These are phyloP conservation scores for Luperina nickerlii DNA, from an alignment of 2,888 invertebrate genomes.

Conservation along the genomic window DNA sequence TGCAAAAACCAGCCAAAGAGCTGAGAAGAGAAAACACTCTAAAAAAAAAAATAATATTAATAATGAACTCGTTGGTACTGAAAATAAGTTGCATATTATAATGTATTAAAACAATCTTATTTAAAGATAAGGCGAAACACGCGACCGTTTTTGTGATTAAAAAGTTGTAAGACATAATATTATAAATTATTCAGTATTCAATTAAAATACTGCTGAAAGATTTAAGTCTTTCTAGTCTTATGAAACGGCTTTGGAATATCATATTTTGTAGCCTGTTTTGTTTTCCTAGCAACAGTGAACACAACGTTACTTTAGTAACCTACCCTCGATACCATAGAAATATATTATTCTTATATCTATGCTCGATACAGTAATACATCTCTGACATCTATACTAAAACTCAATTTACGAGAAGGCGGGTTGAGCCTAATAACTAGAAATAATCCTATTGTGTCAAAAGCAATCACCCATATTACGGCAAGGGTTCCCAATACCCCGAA, in stretches of 20 bases:
- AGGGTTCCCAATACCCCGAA: constrained; percentile 16
- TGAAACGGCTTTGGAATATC: neutral
- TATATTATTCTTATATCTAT: neutral
- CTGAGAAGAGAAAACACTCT: too few species aligned
- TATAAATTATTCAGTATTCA: constrained; percentile 12
- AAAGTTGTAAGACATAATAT: neutral
- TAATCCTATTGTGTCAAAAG: constrained; percentile 40
- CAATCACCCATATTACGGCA: constrained; percentile 27
- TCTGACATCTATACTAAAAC: constrained; percentile 1
- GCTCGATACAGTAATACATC: neutral
- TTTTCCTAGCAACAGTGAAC: neutral
- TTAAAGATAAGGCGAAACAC: constrained; percentile 17
- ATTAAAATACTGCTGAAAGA: neutral
- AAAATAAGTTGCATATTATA: neutral
- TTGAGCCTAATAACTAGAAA: constrained; percentile 9
- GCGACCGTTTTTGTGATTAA: constrained; percentile 7
- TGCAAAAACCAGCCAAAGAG: too few species aligned
- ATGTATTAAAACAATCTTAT: neutral
- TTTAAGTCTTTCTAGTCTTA: neutral
- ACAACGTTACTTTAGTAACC: neutral
- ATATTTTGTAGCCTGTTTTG: neutral
- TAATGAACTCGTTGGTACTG: too few species aligned
- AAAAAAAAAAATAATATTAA: too few species aligned
- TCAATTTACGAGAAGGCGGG: constrained; percentile 5
- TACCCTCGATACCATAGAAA: neutral